Evolutionary conservation across 92 coral and sea anemone species (phyloP).

Genomic region (Pocillopora meandrina): DNA sequence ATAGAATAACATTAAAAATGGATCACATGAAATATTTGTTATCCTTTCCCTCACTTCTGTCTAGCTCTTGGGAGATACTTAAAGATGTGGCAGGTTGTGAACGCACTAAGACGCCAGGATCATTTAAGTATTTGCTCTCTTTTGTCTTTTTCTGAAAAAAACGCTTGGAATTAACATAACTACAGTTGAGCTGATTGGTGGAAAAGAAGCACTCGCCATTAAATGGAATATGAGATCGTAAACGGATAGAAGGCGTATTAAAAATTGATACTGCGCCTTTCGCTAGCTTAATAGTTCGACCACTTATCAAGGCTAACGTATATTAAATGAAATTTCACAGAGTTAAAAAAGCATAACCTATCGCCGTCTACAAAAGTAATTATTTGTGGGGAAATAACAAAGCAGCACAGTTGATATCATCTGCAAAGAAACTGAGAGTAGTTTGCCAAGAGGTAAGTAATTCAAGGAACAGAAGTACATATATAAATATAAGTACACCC

Average conservation of each 20-base stretch:
- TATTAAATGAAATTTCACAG: not conserved
- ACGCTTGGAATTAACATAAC: not conserved
- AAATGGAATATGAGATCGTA: not conserved
- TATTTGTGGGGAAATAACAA: too few relatives aligned
- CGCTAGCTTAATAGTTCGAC: not conserved
- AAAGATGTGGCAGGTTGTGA: not conserved
- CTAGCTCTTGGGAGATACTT: too few relatives aligned
- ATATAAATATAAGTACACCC: too few relatives aligned
- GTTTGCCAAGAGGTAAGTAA: too few relatives aligned
- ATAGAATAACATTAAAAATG: too few relatives aligned
- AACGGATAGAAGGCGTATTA: not conserved
- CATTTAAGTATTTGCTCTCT: not conserved
- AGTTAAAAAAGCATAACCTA: not conserved
- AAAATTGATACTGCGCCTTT: not conserved
- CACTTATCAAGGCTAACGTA: not conserved
- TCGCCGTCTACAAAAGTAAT: too few relatives aligned
- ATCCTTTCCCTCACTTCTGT: too few relatives aligned
- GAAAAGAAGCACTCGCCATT: not conserved
- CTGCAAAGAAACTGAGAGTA: too few relatives aligned
- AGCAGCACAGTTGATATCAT: too few relatives aligned
- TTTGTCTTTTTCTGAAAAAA: not conserved
- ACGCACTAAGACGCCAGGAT: not conserved
- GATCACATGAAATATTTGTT: too few relatives aligned
- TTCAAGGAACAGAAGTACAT: too few relatives aligned
- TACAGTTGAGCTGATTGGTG: not conserved